Evolutionary conservation across 1,140 invertebrate genomes (phyloP).

Genomic region (Cardiocondyla obscurior): DNA sequence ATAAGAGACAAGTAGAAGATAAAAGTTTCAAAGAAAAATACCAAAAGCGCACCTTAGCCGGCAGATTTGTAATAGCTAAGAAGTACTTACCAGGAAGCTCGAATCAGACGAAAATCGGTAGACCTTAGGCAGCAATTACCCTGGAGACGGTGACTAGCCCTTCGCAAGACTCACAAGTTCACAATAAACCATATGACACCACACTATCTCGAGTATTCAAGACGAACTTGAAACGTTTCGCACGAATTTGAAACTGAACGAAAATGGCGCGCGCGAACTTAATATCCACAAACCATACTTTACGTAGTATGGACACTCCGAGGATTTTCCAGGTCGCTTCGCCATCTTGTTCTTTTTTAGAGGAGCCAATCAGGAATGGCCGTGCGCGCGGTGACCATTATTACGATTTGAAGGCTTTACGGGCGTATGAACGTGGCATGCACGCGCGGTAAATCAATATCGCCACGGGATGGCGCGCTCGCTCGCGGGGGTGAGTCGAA

Average conservation of each 20-base stretch:
- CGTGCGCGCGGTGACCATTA: no score
- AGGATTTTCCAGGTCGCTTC: no score
- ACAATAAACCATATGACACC: not conserved
- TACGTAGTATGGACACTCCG: no score
- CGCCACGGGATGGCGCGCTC: constrained; percentile 64
- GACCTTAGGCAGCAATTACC: no score
- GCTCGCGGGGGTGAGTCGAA: constrained; percentile 76
- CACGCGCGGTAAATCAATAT: no score
- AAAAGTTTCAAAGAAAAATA: not conserved
- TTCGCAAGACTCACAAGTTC: not conserved
- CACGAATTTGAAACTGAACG: not conserved
- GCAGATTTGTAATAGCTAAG: not conserved
- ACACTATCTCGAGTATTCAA: not conserved
- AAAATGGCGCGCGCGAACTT: constrained; percentile 29
- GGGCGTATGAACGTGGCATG: no score
- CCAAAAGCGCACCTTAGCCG: not conserved
- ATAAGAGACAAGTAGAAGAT: no score
- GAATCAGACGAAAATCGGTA: not conserved
- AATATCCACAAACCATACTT: not conserved
- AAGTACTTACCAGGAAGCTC: not conserved
- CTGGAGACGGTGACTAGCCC: not conserved
- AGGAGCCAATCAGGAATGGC: no score
- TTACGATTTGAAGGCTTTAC: no score
- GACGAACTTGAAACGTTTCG: not conserved
- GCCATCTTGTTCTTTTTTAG: no score